Conservation (phyloP, 2,888 invertebrate genomes). For the Nematopogon swammerdamellus region DNA sequence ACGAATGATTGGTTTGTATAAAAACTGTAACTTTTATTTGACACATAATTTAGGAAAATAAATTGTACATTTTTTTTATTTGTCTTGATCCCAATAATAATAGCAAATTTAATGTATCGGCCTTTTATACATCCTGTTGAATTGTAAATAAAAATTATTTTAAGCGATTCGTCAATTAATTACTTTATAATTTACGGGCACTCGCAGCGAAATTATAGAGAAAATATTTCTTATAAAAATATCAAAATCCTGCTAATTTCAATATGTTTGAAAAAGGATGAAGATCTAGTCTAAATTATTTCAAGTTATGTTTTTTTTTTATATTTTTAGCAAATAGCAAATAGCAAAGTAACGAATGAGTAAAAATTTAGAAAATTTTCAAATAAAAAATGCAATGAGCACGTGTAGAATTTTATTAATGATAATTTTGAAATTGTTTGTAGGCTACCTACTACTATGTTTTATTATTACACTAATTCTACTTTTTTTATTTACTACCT, state of each 20-base stretch:
- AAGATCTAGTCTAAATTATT: not conserved
- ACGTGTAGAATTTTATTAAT: too few relatives aligned
- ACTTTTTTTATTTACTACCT: not conserved
- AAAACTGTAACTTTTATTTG: too few relatives aligned
- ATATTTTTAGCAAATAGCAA: too few relatives aligned
- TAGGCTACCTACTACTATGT: not conserved
- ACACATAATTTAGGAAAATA: not conserved
- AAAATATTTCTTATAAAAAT: too few relatives aligned
- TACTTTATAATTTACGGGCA: too few relatives aligned
- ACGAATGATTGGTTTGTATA: too few relatives aligned
- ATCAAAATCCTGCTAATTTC: too few relatives aligned
- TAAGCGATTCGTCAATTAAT: not conserved
- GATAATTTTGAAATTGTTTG: too few relatives aligned
- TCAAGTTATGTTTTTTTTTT: not conserved
- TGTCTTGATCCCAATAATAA: not conserved
- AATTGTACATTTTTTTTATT: not conserved
- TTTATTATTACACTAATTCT: not conserved
- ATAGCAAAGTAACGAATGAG: not conserved
- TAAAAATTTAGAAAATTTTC: not conserved
- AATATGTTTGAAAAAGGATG: too few relatives aligned
- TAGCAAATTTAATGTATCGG: too few relatives aligned
- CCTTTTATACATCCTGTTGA: too few relatives aligned
- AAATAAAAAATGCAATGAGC: too few relatives aligned
- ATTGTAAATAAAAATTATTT: conserved; percentile 1
- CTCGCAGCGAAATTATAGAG: conserved; percentile 12